A percentile compares a stretch with the other conserved stretches of the same genome.
These are phyloP conservation scores for Gymnorhina tibicen DNA, from an alignment of 2,113 vertebrate species.

Conservation along the genomic window DNA sequence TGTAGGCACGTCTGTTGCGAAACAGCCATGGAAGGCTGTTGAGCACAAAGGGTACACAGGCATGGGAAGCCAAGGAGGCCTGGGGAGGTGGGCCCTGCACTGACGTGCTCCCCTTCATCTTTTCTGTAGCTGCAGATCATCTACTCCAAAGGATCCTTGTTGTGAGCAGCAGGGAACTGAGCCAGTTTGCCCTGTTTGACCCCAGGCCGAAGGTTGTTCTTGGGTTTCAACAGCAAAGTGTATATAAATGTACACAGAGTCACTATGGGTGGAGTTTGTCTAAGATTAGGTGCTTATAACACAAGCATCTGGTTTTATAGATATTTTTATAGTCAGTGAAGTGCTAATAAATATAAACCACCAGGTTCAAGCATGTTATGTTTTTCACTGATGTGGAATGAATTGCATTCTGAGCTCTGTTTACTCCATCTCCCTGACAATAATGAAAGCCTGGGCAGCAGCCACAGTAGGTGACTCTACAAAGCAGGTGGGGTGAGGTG, in stretches of 20 bases:
- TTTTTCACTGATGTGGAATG: not conserved
- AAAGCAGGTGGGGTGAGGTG: not conserved
- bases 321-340: not conserved
- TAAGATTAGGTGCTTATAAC: not conserved
- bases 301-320: not conserved
- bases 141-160: not conserved
- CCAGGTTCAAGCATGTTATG: not conserved
- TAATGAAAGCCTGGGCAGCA: not conserved
- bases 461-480: not conserved
- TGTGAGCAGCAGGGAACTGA: not conserved
- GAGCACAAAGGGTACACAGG: not conserved
- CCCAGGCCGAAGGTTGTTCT: not conserved
- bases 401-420: not conserved
- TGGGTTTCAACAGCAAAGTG: not conserved
- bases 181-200: not conserved
- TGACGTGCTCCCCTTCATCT: not conserved
- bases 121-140: not conserved
- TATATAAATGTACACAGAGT: not conserved
- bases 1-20: not conserved
- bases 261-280: not conserved
- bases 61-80: not conserved
- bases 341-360: not conserved
- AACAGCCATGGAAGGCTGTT: not conserved
- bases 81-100: not conserved
- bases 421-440: not conserved